Conservation (phyloP, 2,888 invertebrate genomes). For the Tachystola acroxantha region DNA sequence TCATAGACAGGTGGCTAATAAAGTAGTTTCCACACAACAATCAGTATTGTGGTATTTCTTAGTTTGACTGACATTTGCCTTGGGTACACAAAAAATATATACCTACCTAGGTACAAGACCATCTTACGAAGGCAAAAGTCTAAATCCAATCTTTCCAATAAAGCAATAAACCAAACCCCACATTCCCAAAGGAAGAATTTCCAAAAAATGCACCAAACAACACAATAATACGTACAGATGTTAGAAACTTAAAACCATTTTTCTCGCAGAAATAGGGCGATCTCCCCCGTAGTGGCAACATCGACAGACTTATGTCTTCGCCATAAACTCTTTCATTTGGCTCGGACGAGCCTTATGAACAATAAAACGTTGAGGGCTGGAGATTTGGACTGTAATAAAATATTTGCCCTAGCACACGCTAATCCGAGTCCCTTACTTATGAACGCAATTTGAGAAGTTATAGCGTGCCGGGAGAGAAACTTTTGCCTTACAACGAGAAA, state of each 20-base stretch:
- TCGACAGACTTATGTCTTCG: conserved; percentile 66
- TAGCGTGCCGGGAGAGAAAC: conserved; percentile 38
- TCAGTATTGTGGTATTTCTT: too few relatives aligned
- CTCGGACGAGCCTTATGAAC: conserved; percentile 78
- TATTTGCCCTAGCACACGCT: conserved; percentile 76
- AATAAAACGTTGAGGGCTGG: conserved; percentile 77
- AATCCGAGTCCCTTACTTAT: conserved; percentile 74
- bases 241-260: conserved; percentile 11
- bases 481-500: conserved; percentile 9
- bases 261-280: conserved; percentile 32
- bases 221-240: conserved; percentile 5
- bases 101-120: too few relatives aligned
- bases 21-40: too few relatives aligned
- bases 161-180: too few relatives aligned
- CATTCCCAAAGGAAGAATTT: conserved; percentile 2
- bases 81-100: too few relatives aligned
- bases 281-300: conserved; percentile 54
- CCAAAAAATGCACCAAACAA: conserved; percentile 6
- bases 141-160: too few relatives aligned
- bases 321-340: conserved; percentile 79
- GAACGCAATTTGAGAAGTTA: conserved; percentile 75
- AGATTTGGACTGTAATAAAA: conserved; percentile 78
- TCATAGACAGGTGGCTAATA: too few relatives aligned
- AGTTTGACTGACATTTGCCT: too few relatives aligned
- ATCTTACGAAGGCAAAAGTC: too few relatives aligned